A percentile compares a stretch with the other conserved stretches of the same genome.
These are phyloP conservation scores for Colistium nudipinnis DNA, from an alignment of 2,113 vertebrate genomes.

Conservation along the genomic window DNA sequence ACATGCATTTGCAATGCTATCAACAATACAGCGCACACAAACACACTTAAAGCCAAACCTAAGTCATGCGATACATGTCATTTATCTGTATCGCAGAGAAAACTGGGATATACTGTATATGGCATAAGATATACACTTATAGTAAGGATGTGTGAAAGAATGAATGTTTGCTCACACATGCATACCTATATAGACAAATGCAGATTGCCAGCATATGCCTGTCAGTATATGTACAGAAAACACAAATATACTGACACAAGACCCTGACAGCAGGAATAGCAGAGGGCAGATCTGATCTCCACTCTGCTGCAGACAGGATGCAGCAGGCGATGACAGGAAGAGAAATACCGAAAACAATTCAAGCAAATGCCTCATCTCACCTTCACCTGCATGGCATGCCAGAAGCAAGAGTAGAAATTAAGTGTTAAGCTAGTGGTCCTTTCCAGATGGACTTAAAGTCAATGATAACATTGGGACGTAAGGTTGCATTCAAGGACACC, in stretches of 20 bases:
- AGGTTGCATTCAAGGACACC: constrained; percentile 42
- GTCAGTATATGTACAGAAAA: too few species aligned
- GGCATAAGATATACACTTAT: constrained; percentile 10
- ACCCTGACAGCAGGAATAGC: constrained; percentile 24
- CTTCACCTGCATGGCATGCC: constrained; percentile 5
- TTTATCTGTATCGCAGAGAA: constrained; percentile 24
- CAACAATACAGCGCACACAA: constrained; percentile 48
- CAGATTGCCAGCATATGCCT: too few species aligned
- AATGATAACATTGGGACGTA: constrained; percentile 6
- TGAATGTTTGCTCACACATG: neutral
- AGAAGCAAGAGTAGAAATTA: constrained; percentile 24
- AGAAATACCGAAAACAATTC: constrained; percentile 19
- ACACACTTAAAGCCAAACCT: constrained; percentile 12
- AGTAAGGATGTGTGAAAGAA: constrained; percentile 11
- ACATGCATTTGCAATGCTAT: constrained; percentile 39
- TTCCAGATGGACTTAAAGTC: constrained; percentile 19
- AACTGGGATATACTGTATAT: neutral
- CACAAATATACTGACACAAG: constrained; percentile 13
- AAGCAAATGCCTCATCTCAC: constrained; percentile 12
- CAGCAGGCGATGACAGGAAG: constrained; percentile 35
- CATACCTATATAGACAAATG: neutral
- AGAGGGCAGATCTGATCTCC: constrained; percentile 38
- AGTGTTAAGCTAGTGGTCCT: constrained; percentile 19
- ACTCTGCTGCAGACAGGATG: constrained; percentile 37
- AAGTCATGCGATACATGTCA: constrained; percentile 16